Evolutionary conservation across 2,888 invertebrate genomes (phyloP).

Genomic region (Gastracanthus pulcherrimus): DNA sequence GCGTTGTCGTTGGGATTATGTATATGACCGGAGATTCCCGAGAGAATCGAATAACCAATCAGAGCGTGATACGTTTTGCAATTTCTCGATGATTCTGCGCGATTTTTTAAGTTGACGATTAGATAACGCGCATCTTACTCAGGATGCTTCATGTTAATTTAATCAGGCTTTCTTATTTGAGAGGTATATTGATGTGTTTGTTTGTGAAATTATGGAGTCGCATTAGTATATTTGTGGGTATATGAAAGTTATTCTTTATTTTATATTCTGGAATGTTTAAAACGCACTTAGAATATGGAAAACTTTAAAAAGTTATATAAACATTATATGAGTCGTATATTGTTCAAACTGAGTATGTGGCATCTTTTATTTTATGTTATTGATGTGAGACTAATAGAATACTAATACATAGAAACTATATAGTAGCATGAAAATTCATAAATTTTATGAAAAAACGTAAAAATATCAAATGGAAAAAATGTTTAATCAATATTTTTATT

Average conservation of each 20-base stretch:
- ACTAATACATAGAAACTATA: no score
- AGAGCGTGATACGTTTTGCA: conserved; percentile 7
- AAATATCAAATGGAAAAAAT: no score
- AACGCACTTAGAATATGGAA: neutral
- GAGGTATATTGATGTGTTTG: neutral
- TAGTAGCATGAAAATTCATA: no score
- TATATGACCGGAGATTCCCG: neutral
- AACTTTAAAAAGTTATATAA: neutral
- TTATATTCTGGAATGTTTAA: neutral
- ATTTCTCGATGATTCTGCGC: conserved; percentile 1
- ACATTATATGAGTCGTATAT: no score
- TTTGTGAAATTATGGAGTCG: neutral
- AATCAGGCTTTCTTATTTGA: conserved; percentile 13
- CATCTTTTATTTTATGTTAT: no score
- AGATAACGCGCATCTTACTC: conserved; percentile 10
- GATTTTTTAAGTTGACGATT: conserved; percentile 10
- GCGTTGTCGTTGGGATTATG: neutral
- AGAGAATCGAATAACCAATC: neutral
- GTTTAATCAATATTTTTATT: no score
- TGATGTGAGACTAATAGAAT: no score
- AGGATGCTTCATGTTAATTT: neutral
- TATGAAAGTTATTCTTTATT: neutral
- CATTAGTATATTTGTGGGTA: no score
- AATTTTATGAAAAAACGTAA: no score
- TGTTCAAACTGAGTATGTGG: no score